Percentiles rank a stretch among this genome's conserved stretches.
Conservation (phyloP, 2,888 invertebrate genomes). For the Flabesymbios commensalis region DNA sequence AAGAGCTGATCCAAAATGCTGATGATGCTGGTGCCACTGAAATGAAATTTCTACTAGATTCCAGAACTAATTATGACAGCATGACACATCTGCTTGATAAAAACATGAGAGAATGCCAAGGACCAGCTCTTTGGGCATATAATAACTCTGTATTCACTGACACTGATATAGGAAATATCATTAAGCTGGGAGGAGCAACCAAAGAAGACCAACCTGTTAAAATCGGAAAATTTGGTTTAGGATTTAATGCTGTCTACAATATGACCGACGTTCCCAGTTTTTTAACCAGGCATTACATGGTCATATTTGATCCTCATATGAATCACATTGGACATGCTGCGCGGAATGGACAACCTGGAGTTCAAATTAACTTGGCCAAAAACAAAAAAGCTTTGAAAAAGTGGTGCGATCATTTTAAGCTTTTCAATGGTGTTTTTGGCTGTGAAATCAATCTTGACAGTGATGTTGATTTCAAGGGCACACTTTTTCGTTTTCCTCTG, state of each 20-base stretch:
- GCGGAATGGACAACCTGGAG: constrained; percentile 37
- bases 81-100: constrained; percentile 39
- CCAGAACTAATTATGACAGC: constrained; percentile 38
- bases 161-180: constrained; percentile 45
- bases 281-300: constrained; percentile 42
- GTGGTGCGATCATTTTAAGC: constrained; percentile 44
- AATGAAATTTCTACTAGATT: constrained; percentile 42
- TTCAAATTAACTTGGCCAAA: constrained; percentile 35
- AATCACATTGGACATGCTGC: constrained; percentile 40
- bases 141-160: constrained; percentile 47
- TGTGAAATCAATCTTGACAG: constrained; percentile 27
- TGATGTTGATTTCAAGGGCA: constrained; percentile 30
- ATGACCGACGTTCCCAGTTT: constrained; percentile 56
- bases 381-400: constrained; percentile 35
- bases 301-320: constrained; percentile 53
- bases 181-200: constrained; percentile 45
- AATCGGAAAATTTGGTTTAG: constrained; percentile 52
- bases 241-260: constrained; percentile 57
- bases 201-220: constrained; percentile 42
- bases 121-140: constrained; percentile 49
- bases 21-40: constrained; percentile 50
- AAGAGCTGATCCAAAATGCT: constrained; percentile 53
- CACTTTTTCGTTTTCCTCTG: constrained; percentile 40
- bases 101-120: constrained; percentile 45
- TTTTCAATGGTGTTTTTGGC: constrained; percentile 43